Percentiles rank a stretch among this genome's conserved stretches.
Conservation (phyloP, 2,113 vertebrate genomes). For the Hippocampus mohnikei region DNA sequence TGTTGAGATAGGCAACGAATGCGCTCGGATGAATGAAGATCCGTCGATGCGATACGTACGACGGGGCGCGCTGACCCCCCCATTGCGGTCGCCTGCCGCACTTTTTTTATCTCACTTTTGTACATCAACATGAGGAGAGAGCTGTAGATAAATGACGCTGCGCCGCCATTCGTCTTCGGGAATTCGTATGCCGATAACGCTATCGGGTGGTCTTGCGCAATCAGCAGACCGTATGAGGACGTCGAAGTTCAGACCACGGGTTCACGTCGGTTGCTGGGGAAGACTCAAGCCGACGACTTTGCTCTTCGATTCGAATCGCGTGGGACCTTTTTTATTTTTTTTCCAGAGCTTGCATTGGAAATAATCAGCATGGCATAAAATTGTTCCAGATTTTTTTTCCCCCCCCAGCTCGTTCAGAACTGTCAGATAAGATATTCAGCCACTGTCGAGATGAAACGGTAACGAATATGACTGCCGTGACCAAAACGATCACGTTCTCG, state of each 20-base stretch:
- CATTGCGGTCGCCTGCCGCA: constrained; percentile 58
- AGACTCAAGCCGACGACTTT: constrained; percentile 26
- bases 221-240: constrained; percentile 48
- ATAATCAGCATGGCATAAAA: constrained; percentile 45
- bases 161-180: constrained; percentile 54
- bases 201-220: constrained; percentile 28
- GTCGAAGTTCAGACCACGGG: constrained; percentile 38
- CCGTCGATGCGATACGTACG: constrained; percentile 15
- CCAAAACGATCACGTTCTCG: too few species aligned
- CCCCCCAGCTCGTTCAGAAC: constrained; percentile 8
- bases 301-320: constrained; percentile 28
- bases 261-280: constrained; percentile 33
- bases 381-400: constrained; percentile 15
- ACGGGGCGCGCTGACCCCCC: constrained; percentile 59
- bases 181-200: constrained; percentile 57
- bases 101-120: constrained; percentile 68
- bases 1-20: constrained; percentile 29
- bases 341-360: constrained; percentile 15
- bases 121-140: constrained; percentile 64
- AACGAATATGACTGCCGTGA: too few species aligned
- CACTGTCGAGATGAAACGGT: not conserved
- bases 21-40: constrained; percentile 35
- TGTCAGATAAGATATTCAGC: constrained; percentile 23
- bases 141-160: constrained; percentile 72
- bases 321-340: not conserved